phyloP scores from a whole-genome alignment of 2,888 invertebrate species.

The Eledone cirrhosa region DNA sequence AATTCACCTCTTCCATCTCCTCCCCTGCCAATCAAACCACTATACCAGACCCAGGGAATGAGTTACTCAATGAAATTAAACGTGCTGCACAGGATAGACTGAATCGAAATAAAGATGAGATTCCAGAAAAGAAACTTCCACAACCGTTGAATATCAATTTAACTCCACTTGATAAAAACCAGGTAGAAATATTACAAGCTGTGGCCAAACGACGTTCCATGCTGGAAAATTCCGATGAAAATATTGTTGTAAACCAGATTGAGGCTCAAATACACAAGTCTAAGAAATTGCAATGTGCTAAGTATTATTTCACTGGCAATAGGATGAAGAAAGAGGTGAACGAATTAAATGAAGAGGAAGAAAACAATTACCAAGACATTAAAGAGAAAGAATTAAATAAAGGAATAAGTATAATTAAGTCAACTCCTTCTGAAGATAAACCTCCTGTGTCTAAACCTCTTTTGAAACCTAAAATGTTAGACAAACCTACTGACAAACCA shows the following conservation, averaged over 20 bases:
- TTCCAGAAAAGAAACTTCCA: background rate
- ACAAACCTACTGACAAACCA: background rate
- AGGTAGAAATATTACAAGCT: slow-evolving; percentile 61
- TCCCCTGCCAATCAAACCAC: slow-evolving; percentile 24
- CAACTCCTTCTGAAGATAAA: background rate
- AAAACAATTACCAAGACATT: background rate
- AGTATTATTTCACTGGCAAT: slow-evolving; percentile 45
- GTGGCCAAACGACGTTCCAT: slow-evolving; percentile 57
- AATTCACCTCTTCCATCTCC: background rate
- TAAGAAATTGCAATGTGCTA: slow-evolving; percentile 60
- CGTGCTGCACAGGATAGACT: slow-evolving; percentile 59
- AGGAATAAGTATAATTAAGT: too few species aligned
- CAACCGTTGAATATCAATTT: slow-evolving; percentile 25
- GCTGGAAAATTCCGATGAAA: slow-evolving; percentile 51
- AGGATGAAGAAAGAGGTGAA: slow-evolving; percentile 29
- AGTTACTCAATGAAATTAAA: slow-evolving; percentile 45
- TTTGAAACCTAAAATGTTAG: background rate
- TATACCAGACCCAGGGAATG: background rate
- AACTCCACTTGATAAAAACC: slow-evolving; percentile 37
- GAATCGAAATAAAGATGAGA: slow-evolving; percentile 41
- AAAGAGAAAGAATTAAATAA: background rate
- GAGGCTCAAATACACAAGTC: slow-evolving; percentile 57
- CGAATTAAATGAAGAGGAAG: slow-evolving; percentile 1
- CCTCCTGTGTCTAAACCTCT: background rate
- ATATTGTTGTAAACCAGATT: slow-evolving; percentile 54